Conservation (phyloP, 2,113 vertebrate species). For the Andinoacara biseriatus region DNA sequence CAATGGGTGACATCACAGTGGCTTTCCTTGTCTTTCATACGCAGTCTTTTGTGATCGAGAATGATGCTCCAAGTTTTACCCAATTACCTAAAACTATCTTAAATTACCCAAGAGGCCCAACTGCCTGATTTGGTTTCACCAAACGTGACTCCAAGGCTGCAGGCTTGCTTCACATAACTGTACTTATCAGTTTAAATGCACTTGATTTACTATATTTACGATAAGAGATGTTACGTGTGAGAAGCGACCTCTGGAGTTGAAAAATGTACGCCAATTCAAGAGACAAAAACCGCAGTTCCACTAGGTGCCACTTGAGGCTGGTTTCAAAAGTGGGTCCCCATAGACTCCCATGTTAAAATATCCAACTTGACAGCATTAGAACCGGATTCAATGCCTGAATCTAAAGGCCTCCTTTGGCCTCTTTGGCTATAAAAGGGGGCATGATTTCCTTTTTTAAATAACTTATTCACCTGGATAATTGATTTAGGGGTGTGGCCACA, state of each 20-base stretch:
- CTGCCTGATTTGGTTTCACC: neutral
- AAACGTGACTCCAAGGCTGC: neutral
- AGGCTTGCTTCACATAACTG: neutral
- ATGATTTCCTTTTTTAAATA: neutral
- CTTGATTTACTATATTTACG: neutral
- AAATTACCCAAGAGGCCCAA: neutral
- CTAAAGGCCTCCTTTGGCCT: no score
- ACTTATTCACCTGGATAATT: neutral
- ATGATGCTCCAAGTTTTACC: neutral
- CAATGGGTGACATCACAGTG: neutral
- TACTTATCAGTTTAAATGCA: neutral
- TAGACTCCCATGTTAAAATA: neutral
- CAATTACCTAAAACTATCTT: neutral
- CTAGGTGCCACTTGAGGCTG: neutral
- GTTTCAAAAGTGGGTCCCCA: neutral
- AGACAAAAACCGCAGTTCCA: neutral
- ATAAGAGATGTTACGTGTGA: neutral
- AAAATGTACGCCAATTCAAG: neutral
- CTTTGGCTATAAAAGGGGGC: neutral
- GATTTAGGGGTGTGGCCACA: neutral
- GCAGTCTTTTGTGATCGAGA: neutral
- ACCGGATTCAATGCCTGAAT: no score
- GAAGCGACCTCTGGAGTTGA: neutral
- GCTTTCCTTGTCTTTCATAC: neutral
- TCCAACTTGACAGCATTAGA: neutral